Conservation (phyloP, 2,113 vertebrate species). For the Rostratula benghalensis region DNA sequence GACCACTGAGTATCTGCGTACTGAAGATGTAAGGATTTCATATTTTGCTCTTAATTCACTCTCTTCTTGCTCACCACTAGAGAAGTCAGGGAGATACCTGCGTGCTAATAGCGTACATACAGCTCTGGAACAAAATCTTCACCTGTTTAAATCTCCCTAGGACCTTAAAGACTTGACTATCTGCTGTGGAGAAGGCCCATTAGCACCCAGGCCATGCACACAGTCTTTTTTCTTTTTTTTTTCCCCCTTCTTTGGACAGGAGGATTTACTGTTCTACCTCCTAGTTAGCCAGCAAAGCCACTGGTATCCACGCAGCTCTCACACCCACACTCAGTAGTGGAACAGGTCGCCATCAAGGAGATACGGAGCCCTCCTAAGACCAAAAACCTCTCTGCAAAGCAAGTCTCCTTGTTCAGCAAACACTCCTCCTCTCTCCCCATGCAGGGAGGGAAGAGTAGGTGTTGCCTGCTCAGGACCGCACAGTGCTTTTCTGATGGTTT, state of each 20-base stretch:
- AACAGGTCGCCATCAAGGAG: background rate
- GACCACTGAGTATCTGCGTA: accelerated
- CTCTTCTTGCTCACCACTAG: background rate
- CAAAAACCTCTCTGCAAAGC: background rate
- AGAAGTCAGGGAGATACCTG: background rate
- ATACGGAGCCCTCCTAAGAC: background rate
- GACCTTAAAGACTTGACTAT: background rate
- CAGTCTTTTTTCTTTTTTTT: background rate
- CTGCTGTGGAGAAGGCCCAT: background rate
- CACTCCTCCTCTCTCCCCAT: background rate
- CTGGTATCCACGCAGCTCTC: background rate
- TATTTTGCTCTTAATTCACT: background rate
- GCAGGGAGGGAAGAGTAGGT: background rate
- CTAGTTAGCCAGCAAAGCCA: background rate
- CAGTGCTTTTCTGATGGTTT: background rate
- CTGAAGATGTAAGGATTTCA: background rate
- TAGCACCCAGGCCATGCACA: background rate
- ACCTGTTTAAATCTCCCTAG: background rate
- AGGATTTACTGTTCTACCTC: constrained; percentile 19
- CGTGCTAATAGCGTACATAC: background rate
- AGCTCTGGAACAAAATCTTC: background rate
- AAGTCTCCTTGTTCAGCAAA: background rate
- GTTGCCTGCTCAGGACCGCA: background rate
- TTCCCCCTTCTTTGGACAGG: background rate
- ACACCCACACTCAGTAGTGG: background rate